phyloP scores from a whole-genome alignment of 2,113 vertebrate species.

The Archocentrus centrarchus region DNA sequence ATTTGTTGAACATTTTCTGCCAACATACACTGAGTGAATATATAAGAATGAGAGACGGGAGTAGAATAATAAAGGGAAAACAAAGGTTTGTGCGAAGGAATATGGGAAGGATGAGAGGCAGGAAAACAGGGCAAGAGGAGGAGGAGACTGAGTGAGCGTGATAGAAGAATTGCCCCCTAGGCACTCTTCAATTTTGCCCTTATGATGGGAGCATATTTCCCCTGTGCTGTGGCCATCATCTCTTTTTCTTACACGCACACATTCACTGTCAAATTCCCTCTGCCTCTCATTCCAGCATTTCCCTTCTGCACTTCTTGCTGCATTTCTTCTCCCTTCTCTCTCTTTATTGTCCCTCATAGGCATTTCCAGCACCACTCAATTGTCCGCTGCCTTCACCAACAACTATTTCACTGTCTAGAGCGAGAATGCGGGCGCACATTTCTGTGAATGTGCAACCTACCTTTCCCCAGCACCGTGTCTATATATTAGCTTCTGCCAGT shows the following conservation, averaged over 20 bases:
- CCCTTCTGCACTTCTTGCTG: neutral
- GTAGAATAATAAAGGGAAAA: neutral
- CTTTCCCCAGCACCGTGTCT: neutral
- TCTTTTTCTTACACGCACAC: slow-evolving; percentile 35
- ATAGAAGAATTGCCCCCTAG: slow-evolving; percentile 63
- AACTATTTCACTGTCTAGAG: slow-evolving; percentile 10
- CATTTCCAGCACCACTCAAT: slow-evolving; percentile 14
- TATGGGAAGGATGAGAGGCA: slow-evolving; percentile 18
- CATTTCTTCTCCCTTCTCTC: slow-evolving; percentile 7
- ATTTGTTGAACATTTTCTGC: neutral
- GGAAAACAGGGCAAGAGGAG: slow-evolving; percentile 63
- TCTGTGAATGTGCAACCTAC: neutral
- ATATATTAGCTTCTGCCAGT: neutral
- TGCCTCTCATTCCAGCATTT: slow-evolving; percentile 14
- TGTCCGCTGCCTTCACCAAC: neutral
- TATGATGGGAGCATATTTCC: slow-evolving; percentile 73
- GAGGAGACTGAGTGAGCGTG: slow-evolving; percentile 33
- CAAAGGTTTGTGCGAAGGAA: slow-evolving; percentile 18
- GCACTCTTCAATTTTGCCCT: slow-evolving; percentile 70
- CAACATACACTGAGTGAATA: neutral
- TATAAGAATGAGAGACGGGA: neutral
- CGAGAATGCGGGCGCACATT: neutral
- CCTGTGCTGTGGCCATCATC: slow-evolving; percentile 66
- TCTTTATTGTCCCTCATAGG: neutral
- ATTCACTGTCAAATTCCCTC: slow-evolving; percentile 9